phyloP scores from a whole-genome alignment of 2,888 invertebrate species.

The Operophtera brumata region DNA sequence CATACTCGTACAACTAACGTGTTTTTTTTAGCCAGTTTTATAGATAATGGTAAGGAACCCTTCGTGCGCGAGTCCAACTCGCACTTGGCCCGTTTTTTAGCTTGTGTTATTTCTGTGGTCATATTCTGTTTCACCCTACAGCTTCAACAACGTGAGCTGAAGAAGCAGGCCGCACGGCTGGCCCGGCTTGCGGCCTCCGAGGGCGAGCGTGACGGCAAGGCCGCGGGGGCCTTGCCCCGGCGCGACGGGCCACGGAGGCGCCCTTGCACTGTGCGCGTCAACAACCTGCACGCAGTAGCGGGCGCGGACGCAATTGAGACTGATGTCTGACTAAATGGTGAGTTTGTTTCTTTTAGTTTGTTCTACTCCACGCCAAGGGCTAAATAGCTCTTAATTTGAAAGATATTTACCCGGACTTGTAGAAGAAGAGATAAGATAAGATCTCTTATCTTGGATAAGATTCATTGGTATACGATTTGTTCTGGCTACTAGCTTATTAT shows the following conservation, averaged over 20 bases:
- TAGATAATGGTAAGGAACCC: too few species aligned
- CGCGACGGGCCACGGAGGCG: conserved; percentile 56
- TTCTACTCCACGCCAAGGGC: too few species aligned
- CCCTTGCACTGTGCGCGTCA: conserved; percentile 71
- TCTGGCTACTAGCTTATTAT: too few species aligned
- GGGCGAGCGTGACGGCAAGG: conserved; percentile 27
- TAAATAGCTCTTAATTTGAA: too few species aligned
- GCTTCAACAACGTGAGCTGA: conserved; percentile 63
- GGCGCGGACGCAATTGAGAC: conserved; percentile 94
- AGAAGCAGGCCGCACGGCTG: conserved; percentile 52
- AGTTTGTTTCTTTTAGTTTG: conserved; percentile 40
- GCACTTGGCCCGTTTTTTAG: too few species aligned
- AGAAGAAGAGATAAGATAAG: too few species aligned
- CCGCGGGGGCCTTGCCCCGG: conserved; percentile 31
- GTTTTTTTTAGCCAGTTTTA: too few species aligned
- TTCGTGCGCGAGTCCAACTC: too few species aligned
- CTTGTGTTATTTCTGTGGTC: neutral
- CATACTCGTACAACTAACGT: too few species aligned
- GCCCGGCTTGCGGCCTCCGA: conserved; percentile 28
- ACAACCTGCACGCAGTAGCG: conserved; percentile 82
- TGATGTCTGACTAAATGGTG: conserved; percentile 97
- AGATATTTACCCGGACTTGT: too few species aligned
- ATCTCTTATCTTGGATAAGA: too few species aligned
- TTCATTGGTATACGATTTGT: too few species aligned
- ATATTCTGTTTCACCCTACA: conserved; percentile 24